Conservation (phyloP, 2,797 vertebrate genomes). For the Cynopterus sphinx region DNA sequence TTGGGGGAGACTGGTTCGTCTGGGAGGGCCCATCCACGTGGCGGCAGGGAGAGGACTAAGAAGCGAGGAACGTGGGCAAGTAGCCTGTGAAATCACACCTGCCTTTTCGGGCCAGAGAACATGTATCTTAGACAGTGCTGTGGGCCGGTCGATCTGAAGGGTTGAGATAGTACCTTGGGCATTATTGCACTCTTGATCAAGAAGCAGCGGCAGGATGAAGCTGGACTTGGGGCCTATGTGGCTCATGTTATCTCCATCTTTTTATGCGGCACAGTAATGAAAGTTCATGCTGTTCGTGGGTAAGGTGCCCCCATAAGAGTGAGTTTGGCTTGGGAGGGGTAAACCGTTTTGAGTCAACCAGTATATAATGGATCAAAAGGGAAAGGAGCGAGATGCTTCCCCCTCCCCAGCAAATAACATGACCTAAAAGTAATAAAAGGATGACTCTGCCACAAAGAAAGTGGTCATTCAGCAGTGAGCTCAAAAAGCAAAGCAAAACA, state of each 20-base stretch:
- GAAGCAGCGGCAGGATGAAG: background rate
- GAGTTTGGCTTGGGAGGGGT: background rate
- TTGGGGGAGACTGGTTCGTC: background rate
- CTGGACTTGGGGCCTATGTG: background rate
- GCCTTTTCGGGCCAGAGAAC: background rate
- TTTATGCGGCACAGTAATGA: background rate
- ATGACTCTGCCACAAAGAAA: background rate
- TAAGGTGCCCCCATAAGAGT: background rate
- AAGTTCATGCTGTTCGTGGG: background rate
- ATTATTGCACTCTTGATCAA: background rate
- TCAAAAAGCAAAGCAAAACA: background rate
- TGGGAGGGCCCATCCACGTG: background rate
- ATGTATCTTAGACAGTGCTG: background rate
- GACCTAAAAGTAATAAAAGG: background rate
- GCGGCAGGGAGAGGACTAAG: background rate
- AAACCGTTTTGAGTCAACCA: background rate
- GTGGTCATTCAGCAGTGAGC: background rate
- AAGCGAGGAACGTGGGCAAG: background rate
- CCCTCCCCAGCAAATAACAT: background rate
- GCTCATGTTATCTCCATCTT: no score
- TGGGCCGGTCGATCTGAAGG: background rate
- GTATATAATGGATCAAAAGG: background rate
- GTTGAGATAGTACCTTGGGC: background rate
- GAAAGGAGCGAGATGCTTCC: background rate
- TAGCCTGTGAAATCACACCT: background rate